These are phyloP conservation scores for Bombus superbus DNA, from an alignment of 1,140 invertebrate species.

Conservation along the genomic window DNA sequence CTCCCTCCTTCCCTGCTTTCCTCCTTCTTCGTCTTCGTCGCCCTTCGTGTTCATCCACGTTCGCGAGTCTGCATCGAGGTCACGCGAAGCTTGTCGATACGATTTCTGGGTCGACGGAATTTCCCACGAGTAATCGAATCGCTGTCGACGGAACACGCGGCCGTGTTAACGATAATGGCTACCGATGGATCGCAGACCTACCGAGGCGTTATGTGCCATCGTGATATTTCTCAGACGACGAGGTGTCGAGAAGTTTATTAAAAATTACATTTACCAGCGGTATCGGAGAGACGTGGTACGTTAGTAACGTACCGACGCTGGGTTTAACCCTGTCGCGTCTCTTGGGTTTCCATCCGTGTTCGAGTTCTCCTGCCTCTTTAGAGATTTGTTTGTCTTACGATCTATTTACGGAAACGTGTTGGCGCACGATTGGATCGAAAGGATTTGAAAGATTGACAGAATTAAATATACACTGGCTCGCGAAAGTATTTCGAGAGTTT, in stretches of 20 bases:
- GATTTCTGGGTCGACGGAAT: slow-evolving; percentile 45
- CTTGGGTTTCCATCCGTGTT: not conserved
- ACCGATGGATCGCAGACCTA: slow-evolving; percentile 22
- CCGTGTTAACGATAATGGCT: slow-evolving; percentile 44
- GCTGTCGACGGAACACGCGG: slow-evolving; percentile 21
- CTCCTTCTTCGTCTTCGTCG: not conserved
- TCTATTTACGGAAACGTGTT: not conserved
- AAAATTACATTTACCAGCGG: slow-evolving; percentile 5
- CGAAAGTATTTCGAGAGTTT: too few relatives aligned
- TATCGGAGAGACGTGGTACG: not conserved
- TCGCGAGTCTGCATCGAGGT: not conserved
- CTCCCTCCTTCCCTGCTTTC: not conserved
- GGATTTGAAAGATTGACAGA: too few relatives aligned
- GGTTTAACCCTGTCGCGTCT: not conserved
- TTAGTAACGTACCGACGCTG: not conserved
- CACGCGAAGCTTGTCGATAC: slow-evolving; percentile 26
- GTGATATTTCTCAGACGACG: not conserved
- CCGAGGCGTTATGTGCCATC: slow-evolving; percentile 14
- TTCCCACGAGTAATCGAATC: slow-evolving; percentile 59
- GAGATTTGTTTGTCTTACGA: not conserved
- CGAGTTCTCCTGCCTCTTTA: not conserved
- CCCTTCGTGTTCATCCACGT: not conserved
- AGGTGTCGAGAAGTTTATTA: slow-evolving; percentile 21
- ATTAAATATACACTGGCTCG: too few relatives aligned
- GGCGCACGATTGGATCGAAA: too few relatives aligned